phyloP scores from a whole-genome alignment of 2,797 vertebrate genomes.

The Anolis apletophallus region DNA sequence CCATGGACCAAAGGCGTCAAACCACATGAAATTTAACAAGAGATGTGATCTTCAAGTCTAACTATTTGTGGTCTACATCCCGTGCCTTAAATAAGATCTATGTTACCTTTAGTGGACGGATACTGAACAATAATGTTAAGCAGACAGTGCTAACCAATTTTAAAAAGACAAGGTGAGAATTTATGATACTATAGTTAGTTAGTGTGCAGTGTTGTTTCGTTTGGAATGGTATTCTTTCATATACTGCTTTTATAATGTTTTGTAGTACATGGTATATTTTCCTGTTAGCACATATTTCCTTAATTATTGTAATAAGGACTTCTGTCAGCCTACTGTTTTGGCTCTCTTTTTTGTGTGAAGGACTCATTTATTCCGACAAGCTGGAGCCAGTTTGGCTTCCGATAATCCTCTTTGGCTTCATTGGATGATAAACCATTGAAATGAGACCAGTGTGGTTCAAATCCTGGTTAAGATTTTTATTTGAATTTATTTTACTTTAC shows the following conservation, averaged over 20 bases:
- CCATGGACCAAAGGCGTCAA: conserved; percentile 20
- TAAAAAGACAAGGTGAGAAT: neutral
- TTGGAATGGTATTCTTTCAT: neutral
- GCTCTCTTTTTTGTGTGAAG: neutral
- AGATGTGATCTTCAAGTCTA: neutral
- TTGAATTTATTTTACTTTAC: neutral
- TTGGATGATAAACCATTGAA: neutral
- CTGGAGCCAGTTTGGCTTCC: neutral
- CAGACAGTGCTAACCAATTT: neutral
- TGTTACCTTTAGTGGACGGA: neutral
- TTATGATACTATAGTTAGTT: neutral
- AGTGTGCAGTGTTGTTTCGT: neutral
- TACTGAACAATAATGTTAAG: neutral
- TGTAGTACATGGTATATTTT: neutral
- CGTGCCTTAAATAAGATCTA: neutral
- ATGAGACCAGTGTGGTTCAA: too few relatives aligned
- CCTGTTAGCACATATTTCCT: neutral
- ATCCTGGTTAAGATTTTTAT: too few relatives aligned
- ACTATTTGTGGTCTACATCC: neutral
- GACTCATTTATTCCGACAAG: neutral
- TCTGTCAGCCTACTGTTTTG: neutral
- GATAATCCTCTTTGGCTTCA: neutral
- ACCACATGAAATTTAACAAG: conserved; percentile 6
- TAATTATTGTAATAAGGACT: neutral
- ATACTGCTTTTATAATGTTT: neutral